These are phyloP conservation scores for Brachionichthys hirsutus DNA, from an alignment of 2,113 vertebrate species.

Conservation along the genomic window DNA sequence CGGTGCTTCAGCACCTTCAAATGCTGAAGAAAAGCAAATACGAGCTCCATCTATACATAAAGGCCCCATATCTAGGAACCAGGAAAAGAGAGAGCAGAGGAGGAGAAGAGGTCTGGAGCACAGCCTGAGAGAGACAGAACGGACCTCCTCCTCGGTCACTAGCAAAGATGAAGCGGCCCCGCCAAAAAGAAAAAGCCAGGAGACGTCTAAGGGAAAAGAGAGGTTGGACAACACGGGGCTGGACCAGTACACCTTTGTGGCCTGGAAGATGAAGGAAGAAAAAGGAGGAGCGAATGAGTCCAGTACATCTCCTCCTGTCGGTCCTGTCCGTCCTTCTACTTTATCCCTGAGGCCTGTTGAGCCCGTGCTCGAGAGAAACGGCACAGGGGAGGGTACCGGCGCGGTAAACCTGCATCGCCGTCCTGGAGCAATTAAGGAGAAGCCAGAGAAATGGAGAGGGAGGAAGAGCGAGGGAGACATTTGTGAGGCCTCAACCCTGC, in stretches of 20 bases:
- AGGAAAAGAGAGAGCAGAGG: slow-evolving; percentile 89
- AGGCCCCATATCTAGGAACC: slow-evolving; percentile 61
- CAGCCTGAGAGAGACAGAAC: slow-evolving; percentile 86
- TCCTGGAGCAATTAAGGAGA: slow-evolving; percentile 76
- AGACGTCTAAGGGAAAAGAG: slow-evolving; percentile 52
- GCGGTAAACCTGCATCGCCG: slow-evolving; percentile 78
- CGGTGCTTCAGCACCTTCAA: neutral
- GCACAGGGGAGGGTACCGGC: slow-evolving; percentile 58
- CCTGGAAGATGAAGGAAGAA: slow-evolving; percentile 71
- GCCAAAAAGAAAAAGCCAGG: slow-evolving; percentile 60
- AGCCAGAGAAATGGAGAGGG: slow-evolving; percentile 84
- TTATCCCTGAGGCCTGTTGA: slow-evolving; percentile 46
- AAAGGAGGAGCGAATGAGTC: slow-evolving; percentile 68
- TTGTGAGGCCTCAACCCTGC: slow-evolving; percentile 40
- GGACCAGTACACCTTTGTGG: slow-evolving; percentile 76
- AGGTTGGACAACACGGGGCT: slow-evolving; percentile 73
- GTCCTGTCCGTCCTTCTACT: slow-evolving; percentile 43
- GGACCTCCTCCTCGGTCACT: slow-evolving; percentile 59
- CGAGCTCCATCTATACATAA: slow-evolving; percentile 30
- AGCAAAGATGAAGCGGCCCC: slow-evolving; percentile 60
- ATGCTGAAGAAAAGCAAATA: slow-evolving; percentile 30
- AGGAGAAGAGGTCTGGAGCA: slow-evolving; percentile 91
- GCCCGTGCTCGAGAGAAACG: slow-evolving; percentile 18
- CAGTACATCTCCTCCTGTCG: slow-evolving; percentile 43
- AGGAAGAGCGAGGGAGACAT: slow-evolving; percentile 55